Evolutionary conservation across 2,888 invertebrate genomes (phyloP), one percentile per base, ranked within the genome.

Genomic region (Nomada ferruginata): DNA sequence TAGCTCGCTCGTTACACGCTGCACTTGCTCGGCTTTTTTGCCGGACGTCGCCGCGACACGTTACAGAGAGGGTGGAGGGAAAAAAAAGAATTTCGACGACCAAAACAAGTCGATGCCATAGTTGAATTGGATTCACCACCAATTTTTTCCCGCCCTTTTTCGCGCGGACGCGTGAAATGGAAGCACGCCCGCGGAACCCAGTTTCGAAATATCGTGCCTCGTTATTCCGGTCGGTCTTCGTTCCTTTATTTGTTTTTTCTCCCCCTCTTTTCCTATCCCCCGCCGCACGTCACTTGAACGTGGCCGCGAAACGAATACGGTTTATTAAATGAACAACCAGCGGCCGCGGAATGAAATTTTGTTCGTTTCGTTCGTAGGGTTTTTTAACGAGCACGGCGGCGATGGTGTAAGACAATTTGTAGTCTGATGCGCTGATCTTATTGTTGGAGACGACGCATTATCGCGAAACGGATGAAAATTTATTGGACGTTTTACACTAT

Each of bases 1-100:
- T 53, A 66, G 61, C 60, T 70, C 75, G 66, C 86, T 86, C 79
- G 86, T 86, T 86, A 86, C 80, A 78, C 71, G 73, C 65, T 76
- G 60, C 76, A 71, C 72, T 79, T 72, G 64, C 63, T 71, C 75
- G 79, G 36, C 7, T 36, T 76, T 86, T 84, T 84, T 82, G 86
- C 76, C 79, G 75, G 42, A 64, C 79, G 76, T 18, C 70, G 79
- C 66, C 59, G 57, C 82, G 82, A 82, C 82, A 42, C 65, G 73
- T 53, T 59, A 60, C 57, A 42, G 52, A 47, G 57, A 23, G 72
- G 29, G 52, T 5, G n/a, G 1, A 59, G 44, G 36, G 57, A 29
- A 53, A 68, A 76, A 76, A 76, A 66, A 74, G 78, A 47, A 86
- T 69, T 76, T 76, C 83, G 73, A 68, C 76, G 76, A 66, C 74